Percentiles rank a stretch among this genome's conserved stretches.
Conservation (phyloP, 2,888 invertebrate species). For the Mycalesis mineus region DNA sequence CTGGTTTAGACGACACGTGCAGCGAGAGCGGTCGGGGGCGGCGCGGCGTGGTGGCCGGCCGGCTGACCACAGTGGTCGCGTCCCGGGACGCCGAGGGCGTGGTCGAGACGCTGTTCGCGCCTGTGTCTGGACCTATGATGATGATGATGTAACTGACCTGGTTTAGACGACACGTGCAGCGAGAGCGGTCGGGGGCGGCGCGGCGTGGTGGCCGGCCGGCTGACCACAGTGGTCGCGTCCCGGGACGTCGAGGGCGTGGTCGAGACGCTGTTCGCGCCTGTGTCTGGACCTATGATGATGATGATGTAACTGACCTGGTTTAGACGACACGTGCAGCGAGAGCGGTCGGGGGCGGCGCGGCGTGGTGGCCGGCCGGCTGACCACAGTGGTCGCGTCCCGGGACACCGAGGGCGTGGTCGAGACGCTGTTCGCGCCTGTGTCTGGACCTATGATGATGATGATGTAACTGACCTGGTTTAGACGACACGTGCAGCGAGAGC, state of each 20-base stretch:
- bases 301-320: slow-evolving; percentile 25
- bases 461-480: slow-evolving; percentile 25
- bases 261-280: slow-evolving; percentile 41
- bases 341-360: slow-evolving; percentile 50
- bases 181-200: slow-evolving; percentile 50
- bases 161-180: slow-evolving; percentile 34
- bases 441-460: slow-evolving; percentile 36
- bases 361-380: slow-evolving; percentile 35
- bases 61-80: slow-evolving; percentile 43
- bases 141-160: slow-evolving; percentile 25
- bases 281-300: slow-evolving; percentile 36
- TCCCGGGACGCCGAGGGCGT: slow-evolving; percentile 68
- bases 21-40: slow-evolving; percentile 47
- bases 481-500: slow-evolving; percentile 39
- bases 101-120: slow-evolving; percentile 44
- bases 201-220: slow-evolving; percentile 39
- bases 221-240: slow-evolving; percentile 49
- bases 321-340: slow-evolving; percentile 38
- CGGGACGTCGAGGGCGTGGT: slow-evolving; percentile 65
- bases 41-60: slow-evolving; percentile 42
- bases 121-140: slow-evolving; percentile 35
- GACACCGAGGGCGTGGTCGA: slow-evolving; percentile 62
- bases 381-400: slow-evolving; percentile 55
- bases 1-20: slow-evolving; percentile 33
- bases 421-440: slow-evolving; percentile 39